These are phyloP conservation scores for Euura lappo DNA, from an alignment of 1,140 invertebrate genomes.

Conservation along the genomic window DNA sequence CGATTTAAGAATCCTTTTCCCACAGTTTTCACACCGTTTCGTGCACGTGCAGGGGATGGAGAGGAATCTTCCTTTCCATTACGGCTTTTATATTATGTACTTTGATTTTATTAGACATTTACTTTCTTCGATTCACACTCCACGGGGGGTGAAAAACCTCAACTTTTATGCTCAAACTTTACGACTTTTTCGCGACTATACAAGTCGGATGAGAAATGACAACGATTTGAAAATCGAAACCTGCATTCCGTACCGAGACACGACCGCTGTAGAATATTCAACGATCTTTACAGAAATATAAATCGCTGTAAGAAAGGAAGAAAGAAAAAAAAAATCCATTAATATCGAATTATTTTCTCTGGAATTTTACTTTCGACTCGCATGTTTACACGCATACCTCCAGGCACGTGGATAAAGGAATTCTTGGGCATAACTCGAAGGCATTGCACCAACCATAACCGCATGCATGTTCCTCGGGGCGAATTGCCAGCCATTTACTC, in stretches of 20 bases:
- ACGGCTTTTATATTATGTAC: not conserved
- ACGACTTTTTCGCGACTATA: not conserved
- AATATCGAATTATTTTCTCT: not conserved
- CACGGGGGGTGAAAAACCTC: not conserved
- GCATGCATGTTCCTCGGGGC: too few species aligned
- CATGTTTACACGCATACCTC: not conserved
- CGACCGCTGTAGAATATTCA: not conserved
- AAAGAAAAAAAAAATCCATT: not conserved
- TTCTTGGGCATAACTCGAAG: too few species aligned
- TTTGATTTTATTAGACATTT: constrained; percentile 4
- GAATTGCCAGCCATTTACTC: too few species aligned
- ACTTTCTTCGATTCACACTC: not conserved
- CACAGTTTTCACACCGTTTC: not conserved
- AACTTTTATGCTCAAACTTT: not conserved
- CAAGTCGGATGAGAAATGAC: not conserved
- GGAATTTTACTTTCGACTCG: not conserved
- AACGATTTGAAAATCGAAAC: not conserved
- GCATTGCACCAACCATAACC: too few species aligned
- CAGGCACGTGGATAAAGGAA: too few species aligned
- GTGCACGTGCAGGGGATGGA: not conserved
- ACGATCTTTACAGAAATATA: too few species aligned
- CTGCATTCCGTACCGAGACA: not conserved
- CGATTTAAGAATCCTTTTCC: not conserved
- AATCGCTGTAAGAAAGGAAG: too few species aligned
- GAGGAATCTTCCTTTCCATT: too few species aligned